Percentiles rank a stretch among this genome's conserved stretches.
Conservation (phyloP, 2,797 vertebrate species). For the Squalus acanthias region DNA sequence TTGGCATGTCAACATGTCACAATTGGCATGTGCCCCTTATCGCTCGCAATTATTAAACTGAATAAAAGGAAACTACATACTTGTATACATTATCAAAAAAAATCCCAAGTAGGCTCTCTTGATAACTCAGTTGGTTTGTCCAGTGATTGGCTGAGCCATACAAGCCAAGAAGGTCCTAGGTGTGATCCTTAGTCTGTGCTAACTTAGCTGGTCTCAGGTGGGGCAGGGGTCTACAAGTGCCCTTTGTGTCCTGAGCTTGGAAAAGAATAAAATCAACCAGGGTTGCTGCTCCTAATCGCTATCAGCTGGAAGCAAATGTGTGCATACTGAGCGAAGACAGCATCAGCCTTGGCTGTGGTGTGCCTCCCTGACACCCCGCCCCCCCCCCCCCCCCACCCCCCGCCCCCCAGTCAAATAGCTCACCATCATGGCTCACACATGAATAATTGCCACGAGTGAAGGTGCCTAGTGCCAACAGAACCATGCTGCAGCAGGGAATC, state of each 20-base stretch:
- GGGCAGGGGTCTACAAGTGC: neutral
- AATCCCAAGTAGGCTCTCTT: neutral
- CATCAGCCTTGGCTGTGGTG: neutral
- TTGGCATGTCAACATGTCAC: neutral
- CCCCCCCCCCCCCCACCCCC: too few species aligned
- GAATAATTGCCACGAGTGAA: neutral
- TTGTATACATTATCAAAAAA: neutral
- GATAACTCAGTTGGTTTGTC: neutral
- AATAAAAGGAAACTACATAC: neutral
- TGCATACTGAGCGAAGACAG: neutral
- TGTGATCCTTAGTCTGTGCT: neutral
- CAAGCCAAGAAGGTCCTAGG: neutral
- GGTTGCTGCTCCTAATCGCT: neutral
- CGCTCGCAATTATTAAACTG: neutral
- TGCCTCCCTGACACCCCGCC: too few species aligned
- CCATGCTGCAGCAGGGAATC: neutral
- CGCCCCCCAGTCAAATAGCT: neutral
- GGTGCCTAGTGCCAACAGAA: neutral
- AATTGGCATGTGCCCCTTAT: neutral
- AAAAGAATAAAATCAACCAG: neutral
- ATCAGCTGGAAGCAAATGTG: neutral
- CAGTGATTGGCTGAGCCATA: neutral
- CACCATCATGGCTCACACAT: neutral
- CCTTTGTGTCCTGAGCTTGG: neutral
- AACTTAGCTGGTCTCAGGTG: neutral